These are phyloP conservation scores for Prunella fulvescens DNA, from an alignment of 2,113 vertebrate genomes.

Conservation along the genomic window DNA sequence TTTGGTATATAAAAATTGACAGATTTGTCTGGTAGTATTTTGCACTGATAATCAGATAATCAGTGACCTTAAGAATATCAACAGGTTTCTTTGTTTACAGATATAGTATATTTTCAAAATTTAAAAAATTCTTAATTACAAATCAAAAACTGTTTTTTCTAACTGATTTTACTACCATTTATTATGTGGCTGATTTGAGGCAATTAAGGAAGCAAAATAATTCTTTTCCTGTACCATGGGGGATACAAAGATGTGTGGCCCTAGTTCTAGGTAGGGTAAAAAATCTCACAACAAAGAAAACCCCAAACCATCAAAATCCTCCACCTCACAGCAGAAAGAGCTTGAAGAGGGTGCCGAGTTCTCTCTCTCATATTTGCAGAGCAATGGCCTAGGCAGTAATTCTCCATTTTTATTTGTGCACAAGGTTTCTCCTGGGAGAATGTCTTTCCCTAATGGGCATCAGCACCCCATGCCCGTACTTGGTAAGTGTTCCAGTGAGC, in stretches of 20 bases:
- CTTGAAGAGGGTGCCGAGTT: neutral
- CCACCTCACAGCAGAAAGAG: neutral
- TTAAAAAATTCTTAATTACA: neutral
- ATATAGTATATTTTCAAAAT: neutral
- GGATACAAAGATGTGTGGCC: neutral
- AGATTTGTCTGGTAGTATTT: neutral
- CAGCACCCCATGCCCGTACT: rapidly evolving
- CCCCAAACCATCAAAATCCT: neutral
- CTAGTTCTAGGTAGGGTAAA: neutral
- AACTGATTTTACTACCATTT: neutral
- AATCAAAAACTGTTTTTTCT: neutral
- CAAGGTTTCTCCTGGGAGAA: neutral
- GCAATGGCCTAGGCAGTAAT: neutral
- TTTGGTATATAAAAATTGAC: neutral
- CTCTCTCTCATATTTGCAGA: neutral
- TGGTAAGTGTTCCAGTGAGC: neutral
- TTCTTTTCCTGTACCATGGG: rapidly evolving
- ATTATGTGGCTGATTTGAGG: neutral
- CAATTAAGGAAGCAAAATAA: neutral
- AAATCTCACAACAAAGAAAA: neutral
- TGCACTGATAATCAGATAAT: neutral
- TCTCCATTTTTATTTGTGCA: neutral
- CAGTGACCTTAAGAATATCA: neutral
- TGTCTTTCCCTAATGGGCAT: neutral
- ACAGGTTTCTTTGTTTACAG: neutral